These are phyloP conservation scores for Netelia melanura DNA, from an alignment of 2,888 invertebrate genomes.

Conservation along the genomic window DNA sequence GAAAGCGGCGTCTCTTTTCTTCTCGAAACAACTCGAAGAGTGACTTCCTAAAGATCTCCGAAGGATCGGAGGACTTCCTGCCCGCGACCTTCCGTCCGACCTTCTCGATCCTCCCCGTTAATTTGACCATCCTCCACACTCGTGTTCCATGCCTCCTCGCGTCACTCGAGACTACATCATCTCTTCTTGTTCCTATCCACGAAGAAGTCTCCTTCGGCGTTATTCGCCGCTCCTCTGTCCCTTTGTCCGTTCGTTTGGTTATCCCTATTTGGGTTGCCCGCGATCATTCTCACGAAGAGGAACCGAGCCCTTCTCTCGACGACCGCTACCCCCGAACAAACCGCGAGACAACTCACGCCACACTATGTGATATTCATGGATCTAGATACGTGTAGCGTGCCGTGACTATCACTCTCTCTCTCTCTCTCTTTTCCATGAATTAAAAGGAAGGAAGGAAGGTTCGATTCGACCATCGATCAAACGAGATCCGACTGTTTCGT, in stretches of 20 bases:
- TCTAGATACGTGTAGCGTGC: conserved; percentile 16
- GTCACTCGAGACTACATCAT: conserved; percentile 68
- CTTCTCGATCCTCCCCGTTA: conserved; percentile 69
- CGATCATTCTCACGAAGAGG: conserved; percentile 58
- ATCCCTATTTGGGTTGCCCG: conserved; percentile 37
- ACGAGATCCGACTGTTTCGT: conserved; percentile 60
- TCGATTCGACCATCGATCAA: conserved; percentile 64
- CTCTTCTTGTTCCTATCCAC: conserved; percentile 10
- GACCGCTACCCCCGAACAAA: conserved; percentile 34
- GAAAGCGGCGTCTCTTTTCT: conserved; percentile 30
- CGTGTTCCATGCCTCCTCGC: conserved; percentile 65
- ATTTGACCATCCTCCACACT: conserved; percentile 73
- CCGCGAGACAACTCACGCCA: conserved; percentile 26
- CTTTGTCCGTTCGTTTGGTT: conserved; percentile 59
- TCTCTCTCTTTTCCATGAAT: not conserved
- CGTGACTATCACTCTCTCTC: not conserved
- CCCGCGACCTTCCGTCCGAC: conserved; percentile 73
- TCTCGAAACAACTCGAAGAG: conserved; percentile 30
- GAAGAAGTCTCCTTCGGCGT: not conserved
- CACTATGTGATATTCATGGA: conserved; percentile 24
- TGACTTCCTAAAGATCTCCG: conserved; percentile 79
- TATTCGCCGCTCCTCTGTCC: conserved; percentile 21
- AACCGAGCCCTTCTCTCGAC: conserved; percentile 41
- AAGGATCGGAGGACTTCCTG: conserved; percentile 81
- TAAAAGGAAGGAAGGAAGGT: conserved; percentile 29